phyloP scores from a whole-genome alignment of 2,888 invertebrate species.

The Conops quadrifasciatus region DNA sequence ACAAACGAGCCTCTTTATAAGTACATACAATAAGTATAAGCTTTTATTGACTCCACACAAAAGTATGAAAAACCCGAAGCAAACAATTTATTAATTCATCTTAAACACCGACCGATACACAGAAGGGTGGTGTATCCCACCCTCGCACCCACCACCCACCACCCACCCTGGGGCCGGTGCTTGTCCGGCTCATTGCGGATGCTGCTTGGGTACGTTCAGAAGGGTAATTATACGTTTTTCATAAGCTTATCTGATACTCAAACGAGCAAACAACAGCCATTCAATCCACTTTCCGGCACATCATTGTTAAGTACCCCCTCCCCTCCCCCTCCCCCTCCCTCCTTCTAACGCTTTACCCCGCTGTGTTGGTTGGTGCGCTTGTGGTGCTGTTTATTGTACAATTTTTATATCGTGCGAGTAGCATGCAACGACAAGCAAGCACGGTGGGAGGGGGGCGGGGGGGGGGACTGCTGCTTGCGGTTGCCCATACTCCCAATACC shows the following conservation, averaged over 20 bases:
- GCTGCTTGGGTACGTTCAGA: conserved; percentile 39
- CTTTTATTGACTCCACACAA: too few relatives aligned
- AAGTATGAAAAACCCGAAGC: too few relatives aligned
- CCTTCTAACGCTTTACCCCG: conserved; percentile 22
- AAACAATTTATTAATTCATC: neutral
- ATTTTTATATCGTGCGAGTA: conserved; percentile 50
- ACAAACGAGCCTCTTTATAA: too few relatives aligned
- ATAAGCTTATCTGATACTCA: conserved; percentile 64
- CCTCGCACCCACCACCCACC: neutral
- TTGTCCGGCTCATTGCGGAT: neutral
- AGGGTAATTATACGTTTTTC: conserved; percentile 65
- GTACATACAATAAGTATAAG: too few relatives aligned
- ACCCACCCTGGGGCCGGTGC: neutral
- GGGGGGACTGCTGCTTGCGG: too few relatives aligned
- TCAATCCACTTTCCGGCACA: conserved; percentile 51
- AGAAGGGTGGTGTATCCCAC: neutral
- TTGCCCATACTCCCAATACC: too few relatives aligned
- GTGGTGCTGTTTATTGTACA: conserved; percentile 43
- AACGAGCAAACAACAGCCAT: conserved; percentile 57
- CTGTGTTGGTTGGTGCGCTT: conserved; percentile 33
- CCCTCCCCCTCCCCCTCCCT: conserved; percentile 39
- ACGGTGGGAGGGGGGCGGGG: conserved; percentile 29
- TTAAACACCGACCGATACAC: neutral
- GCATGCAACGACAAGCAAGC: conserved; percentile 21
- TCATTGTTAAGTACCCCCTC: conserved; percentile 39